Evolutionary conservation across 2,888 invertebrate species (phyloP).

Genomic region (Caenorhabditis auriculariae): DNA sequence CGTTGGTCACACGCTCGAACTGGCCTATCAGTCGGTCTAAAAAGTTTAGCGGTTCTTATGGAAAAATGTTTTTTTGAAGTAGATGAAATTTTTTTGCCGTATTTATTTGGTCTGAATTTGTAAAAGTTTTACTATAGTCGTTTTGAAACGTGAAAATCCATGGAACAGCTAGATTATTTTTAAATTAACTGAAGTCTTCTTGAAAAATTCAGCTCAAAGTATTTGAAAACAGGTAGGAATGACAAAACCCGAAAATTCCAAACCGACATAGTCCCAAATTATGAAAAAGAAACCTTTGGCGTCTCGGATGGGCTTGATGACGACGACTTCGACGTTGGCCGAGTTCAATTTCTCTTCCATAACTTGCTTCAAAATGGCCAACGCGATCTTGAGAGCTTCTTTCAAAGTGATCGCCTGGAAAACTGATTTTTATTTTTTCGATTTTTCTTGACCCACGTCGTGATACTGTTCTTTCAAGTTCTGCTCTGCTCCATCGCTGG

Average conservation of each 20-base stretch:
- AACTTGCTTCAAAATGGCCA: constrained; percentile 94
- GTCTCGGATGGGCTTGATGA: constrained; percentile 53
- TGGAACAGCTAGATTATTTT: not conserved
- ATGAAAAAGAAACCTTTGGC: too few relatives aligned
- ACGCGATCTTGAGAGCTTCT: constrained; percentile 86
- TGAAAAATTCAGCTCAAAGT: not conserved
- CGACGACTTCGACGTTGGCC: constrained; percentile 84
- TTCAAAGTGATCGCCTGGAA: constrained; percentile 87
- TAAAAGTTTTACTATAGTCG: not conserved
- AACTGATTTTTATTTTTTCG: too few relatives aligned
- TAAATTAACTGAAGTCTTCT: not conserved
- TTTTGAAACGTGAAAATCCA: not conserved
- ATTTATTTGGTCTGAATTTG: not conserved
- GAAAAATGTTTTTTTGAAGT: not conserved
- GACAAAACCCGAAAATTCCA: not conserved
- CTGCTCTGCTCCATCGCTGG: constrained; percentile 98
- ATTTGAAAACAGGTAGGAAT: not conserved
- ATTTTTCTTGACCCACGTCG: constrained; percentile 64
- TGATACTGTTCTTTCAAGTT: constrained; percentile 77
- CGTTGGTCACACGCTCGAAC: constrained; percentile 40
- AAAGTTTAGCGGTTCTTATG: not conserved
- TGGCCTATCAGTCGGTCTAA: constrained; percentile 38
- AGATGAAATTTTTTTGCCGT: not conserved
- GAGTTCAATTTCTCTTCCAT: constrained; percentile 99
- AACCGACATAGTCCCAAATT: not conserved